Percentiles rank a stretch among this genome's conserved stretches.
Conservation (phyloP, 1,140 invertebrate species). For the Papilio helenus region DNA sequence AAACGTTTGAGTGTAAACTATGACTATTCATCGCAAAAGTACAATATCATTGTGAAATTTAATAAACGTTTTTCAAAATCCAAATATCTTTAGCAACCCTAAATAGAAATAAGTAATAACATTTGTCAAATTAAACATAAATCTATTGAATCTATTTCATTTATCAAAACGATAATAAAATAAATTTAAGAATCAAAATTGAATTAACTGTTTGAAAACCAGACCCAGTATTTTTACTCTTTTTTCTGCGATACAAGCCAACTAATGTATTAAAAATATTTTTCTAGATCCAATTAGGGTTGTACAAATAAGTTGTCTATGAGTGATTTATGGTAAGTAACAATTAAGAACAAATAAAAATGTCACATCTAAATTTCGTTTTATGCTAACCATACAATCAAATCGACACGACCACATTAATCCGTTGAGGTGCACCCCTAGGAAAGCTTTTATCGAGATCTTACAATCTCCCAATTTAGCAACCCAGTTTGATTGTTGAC, state of each 20-base stretch:
- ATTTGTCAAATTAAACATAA: not conserved
- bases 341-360: not conserved
- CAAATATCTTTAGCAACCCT: not conserved
- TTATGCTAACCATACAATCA: not conserved
- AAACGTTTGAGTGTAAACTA: not conserved
- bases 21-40: not conserved
- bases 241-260: not conserved
- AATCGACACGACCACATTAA: slow-evolving; percentile 21
- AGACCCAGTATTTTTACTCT: too few relatives aligned
- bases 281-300: not conserved
- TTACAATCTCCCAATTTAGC: slow-evolving; percentile 61
- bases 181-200: too few relatives aligned
- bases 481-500: slow-evolving; percentile 61
- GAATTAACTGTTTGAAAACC: too few relatives aligned
- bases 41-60: not conserved
- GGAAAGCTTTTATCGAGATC: slow-evolving; percentile 55
- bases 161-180: not conserved
- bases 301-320: too few relatives aligned
- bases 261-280: not conserved
- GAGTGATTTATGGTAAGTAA: not conserved
- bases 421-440: slow-evolving; percentile 36
- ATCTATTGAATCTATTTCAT: not conserved
- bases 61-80: not conserved
- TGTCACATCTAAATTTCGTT: not conserved
- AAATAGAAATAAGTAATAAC: not conserved